Evolutionary conservation across 2,888 invertebrate genomes (phyloP).

Genomic region (Drosophila recens): DNA sequence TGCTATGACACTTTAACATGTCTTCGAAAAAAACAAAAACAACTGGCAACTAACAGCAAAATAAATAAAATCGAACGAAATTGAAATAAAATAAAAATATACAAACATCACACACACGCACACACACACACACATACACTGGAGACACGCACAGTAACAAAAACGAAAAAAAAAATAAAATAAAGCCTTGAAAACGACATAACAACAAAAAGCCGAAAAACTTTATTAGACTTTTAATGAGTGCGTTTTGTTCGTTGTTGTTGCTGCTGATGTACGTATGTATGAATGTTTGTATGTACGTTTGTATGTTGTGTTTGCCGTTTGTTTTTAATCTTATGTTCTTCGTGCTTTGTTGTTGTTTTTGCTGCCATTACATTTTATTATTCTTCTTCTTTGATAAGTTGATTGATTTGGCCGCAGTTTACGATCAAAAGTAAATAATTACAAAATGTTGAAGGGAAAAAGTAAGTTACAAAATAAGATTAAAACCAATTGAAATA

Average conservation of each 20-base stretch:
- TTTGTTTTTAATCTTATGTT: constrained; percentile 24
- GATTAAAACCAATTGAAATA: constrained; percentile 31
- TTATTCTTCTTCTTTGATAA: constrained; percentile 23
- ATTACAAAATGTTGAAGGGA: neutral
- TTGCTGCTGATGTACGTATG: constrained; percentile 9
- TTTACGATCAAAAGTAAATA: constrained; percentile 16
- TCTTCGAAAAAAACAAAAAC: constrained; percentile 34
- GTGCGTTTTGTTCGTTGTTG: constrained; percentile 56
- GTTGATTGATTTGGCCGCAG: constrained; percentile 53
- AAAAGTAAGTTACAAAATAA: constrained; percentile 20
- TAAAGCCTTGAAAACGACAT: constrained; percentile 60
- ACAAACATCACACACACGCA: constrained; percentile 28
- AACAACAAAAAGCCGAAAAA: constrained; percentile 49
- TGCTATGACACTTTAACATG: constrained; percentile 40
- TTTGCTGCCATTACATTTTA: constrained; percentile 15
- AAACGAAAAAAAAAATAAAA: constrained; percentile 28
- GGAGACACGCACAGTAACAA: constrained; percentile 38
- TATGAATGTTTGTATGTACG: neutral
- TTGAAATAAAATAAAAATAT: constrained; percentile 59
- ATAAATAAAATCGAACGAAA: constrained; percentile 58
- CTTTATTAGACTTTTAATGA: constrained; percentile 66
- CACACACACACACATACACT: constrained; percentile 16
- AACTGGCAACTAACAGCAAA: constrained; percentile 35
- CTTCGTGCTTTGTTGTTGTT: constrained; percentile 31
- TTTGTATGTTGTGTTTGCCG: constrained; percentile 6